Base-by-base conservation (phyloP, 1,140 invertebrate species). In the Tetramorium parvispinum region DNA sequence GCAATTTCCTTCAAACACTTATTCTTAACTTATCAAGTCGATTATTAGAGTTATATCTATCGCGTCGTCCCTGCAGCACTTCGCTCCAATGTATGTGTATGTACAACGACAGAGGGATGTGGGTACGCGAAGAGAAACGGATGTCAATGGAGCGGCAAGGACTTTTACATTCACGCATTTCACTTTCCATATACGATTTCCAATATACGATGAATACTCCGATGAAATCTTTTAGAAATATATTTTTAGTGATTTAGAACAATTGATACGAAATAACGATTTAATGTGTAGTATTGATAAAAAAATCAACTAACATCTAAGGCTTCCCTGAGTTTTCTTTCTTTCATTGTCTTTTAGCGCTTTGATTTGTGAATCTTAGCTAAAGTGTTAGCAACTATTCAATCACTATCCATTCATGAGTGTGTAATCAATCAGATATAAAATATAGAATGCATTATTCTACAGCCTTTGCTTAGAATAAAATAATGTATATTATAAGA, bases 391-490 rank as follows among this genome's bases (percentile, higher is more conserved):
- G 18, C 5, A 43, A 68, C 24, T 78, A 27, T 78, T 78, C 18
- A 51, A 46, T 77, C 68, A 78, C 11, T 46, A 73, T 78, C 13
- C 16, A 43, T 75, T 51, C 24, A 68, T 27, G 40, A 63, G 46
- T 86, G 83, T 89, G 76, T 32, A 86, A 86, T 2, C 78, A 27
- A 27, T 71, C 43, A 51, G 32, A 66, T 16, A 61, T 79, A 79
- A 37, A 75, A 73, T 6, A 46, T 90, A 85, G 79, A 85, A 43
- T 79, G 61, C 75, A 57, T 88, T 76, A 73, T 73, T 65, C 18
- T 59, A 27, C 37, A 89, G 51, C 43, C 32, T 55, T 51, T 70
- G 3, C 40, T 70, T 90, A 90, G 88, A 89, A 40, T 90, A 89
- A 79, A 90, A 63, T 18, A 63, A 87, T 87, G 83, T 70, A 79